A percentile compares a stretch with the other conserved stretches of the same genome.
These are phyloP conservation scores for Nemoura dubitans DNA, from an alignment of 2,888 invertebrate species.

Conservation along the genomic window DNA sequence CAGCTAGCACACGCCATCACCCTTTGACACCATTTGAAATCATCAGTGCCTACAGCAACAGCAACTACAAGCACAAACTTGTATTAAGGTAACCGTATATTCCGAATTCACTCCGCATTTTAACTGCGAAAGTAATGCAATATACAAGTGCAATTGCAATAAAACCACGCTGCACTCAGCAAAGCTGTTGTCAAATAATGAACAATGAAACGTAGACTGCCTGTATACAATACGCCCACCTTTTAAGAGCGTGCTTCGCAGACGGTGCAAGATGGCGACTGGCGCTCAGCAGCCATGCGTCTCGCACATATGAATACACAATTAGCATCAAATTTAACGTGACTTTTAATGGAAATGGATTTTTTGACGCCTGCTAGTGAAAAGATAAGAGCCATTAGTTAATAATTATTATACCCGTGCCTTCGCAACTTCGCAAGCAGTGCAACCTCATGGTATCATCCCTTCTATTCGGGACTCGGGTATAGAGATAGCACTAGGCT, in stretches of 20 bases:
- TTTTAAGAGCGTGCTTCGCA: neutral
- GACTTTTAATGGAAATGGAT: constrained; percentile 12
- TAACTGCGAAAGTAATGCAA: neutral
- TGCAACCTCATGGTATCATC: neutral
- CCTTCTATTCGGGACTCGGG: neutral
- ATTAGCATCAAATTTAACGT: neutral
- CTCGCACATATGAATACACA: neutral
- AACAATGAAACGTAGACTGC: neutral
- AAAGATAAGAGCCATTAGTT: constrained; percentile 4
- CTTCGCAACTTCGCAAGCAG: neutral
- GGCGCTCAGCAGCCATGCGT: neutral
- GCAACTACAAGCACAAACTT: too few relatives aligned
- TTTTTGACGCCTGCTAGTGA: neutral
- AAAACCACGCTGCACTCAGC: neutral
- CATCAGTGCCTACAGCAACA: too few relatives aligned
- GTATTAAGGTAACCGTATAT: too few relatives aligned
- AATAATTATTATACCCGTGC: neutral
- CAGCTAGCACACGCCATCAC: too few relatives aligned
- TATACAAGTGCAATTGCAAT: neutral
- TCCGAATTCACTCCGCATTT: neutral
- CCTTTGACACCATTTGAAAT: too few relatives aligned
- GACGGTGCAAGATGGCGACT: neutral
- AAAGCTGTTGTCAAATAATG: neutral
- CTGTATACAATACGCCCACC: neutral
- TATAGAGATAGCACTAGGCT: neutral